A percentile compares a stretch with the other conserved stretches of the same genome.
These are phyloP conservation scores for Acrocephalus arundinaceus DNA, from an alignment of 2,113 vertebrate genomes.

Conservation along the genomic window DNA sequence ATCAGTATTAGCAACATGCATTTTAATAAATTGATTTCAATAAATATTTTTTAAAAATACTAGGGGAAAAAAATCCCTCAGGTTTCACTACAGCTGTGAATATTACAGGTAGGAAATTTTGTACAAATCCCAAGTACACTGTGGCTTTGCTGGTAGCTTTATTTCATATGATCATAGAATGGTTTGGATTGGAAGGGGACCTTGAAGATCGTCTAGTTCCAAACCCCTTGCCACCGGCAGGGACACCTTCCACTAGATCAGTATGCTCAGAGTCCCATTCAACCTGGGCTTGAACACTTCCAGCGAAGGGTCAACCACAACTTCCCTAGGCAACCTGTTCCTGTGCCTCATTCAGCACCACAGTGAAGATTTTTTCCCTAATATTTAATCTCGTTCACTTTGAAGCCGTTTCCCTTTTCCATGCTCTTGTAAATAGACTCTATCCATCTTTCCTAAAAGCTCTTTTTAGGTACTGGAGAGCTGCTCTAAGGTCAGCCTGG, in stretches of 20 bases:
- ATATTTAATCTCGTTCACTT: background rate
- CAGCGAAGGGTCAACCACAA: background rate
- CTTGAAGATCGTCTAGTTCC: background rate
- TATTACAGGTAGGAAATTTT: fast-evolving
- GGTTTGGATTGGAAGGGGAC: background rate
- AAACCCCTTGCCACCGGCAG: background rate
- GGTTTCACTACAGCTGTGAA: background rate
- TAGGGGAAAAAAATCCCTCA: background rate
- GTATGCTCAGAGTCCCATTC: background rate
- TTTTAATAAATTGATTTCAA: background rate
- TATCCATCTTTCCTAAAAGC: background rate
- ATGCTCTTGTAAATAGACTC: background rate
- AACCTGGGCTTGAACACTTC: background rate
- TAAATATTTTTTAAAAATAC: background rate
- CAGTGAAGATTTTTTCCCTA: background rate
- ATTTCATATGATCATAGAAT: background rate
- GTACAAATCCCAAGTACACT: fast-evolving
- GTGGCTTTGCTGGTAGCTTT: background rate
- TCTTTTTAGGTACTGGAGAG: background rate
- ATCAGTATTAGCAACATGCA: background rate
- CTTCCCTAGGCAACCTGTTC: background rate
- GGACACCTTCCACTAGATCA: background rate
- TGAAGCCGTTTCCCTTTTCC: background rate
- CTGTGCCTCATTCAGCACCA: background rate
- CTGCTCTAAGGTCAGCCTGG: background rate